Evolutionary conservation across 1,140 invertebrate genomes (phyloP).

Genomic region (Trachymyrmex septentrionalis): DNA sequence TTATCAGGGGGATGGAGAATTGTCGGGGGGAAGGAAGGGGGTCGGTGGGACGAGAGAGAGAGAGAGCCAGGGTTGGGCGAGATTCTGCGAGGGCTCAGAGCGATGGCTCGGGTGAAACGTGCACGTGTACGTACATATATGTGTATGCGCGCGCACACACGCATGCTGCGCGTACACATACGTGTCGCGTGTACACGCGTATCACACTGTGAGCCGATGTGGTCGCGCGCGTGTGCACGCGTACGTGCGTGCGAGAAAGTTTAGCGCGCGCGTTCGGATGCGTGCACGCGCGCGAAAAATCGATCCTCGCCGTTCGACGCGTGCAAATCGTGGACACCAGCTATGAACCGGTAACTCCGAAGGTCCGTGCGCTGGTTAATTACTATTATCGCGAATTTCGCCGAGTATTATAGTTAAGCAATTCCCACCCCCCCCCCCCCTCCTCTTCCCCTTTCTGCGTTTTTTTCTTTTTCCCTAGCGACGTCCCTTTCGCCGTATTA

Average conservation of each 20-base stretch:
- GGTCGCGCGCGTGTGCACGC: slow-evolving; percentile 28
- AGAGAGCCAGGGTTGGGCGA: slow-evolving; percentile 63
- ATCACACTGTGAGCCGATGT: neutral
- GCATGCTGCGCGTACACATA: neutral
- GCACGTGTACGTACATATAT: neutral
- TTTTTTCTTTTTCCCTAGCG: neutral
- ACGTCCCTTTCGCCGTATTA: slow-evolving; percentile 10
- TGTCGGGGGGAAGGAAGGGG: slow-evolving; percentile 42
- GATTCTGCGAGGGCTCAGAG: slow-evolving; percentile 77
- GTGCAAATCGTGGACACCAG: slow-evolving; percentile 53
- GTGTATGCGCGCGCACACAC: neutral
- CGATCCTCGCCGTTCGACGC: slow-evolving; percentile 78
- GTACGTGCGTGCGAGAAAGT: slow-evolving; percentile 62
- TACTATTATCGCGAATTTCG: slow-evolving; percentile 48
- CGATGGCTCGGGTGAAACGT: slow-evolving; percentile 68
- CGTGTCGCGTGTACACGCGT: neutral
- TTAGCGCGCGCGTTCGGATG: slow-evolving; percentile 61
- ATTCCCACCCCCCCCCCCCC: no score
- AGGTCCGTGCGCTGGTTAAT: slow-evolving; percentile 40
- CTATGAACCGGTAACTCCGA: slow-evolving; percentile 55
- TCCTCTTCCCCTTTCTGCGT: neutral
- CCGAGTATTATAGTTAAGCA: slow-evolving; percentile 2
- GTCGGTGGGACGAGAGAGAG: slow-evolving; percentile 37
- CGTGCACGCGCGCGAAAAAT: slow-evolving; percentile 80
- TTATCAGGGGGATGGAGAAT: slow-evolving; percentile 75